Evolutionary conservation across 1,140 invertebrate species (phyloP).

Genomic region (Apis laboriosa): DNA sequence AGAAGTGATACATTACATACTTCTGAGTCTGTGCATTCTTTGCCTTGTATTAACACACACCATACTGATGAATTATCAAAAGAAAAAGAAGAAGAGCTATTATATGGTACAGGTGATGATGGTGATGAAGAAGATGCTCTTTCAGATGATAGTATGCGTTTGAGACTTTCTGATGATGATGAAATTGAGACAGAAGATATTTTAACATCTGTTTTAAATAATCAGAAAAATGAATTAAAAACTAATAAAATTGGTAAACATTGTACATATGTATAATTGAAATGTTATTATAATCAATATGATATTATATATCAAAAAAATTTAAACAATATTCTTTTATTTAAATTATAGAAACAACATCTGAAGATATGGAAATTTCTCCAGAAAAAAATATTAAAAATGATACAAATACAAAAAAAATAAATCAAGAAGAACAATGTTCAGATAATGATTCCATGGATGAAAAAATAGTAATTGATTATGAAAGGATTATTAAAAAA

Average conservation of each 20-base stretch:
- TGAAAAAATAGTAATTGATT: constrained; percentile 36
- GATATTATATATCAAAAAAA: no score
- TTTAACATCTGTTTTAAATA: constrained; percentile 12
- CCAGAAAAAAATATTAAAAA: constrained; percentile 2
- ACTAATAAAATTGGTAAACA: constrained; percentile 34
- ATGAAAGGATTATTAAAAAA: constrained; percentile 11
- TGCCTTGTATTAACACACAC: constrained; percentile 52
- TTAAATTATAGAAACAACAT: constrained; percentile 39
- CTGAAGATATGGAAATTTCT: constrained; percentile 1
- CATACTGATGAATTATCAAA: constrained; percentile 64
- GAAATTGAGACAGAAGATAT: constrained; percentile 58
- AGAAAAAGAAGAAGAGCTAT: constrained; percentile 70
- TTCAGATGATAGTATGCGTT: constrained; percentile 75
- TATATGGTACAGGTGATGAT: constrained; percentile 68
- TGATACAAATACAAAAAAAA: background rate
- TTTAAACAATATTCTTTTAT: constrained; percentile 8
- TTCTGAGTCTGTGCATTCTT: constrained; percentile 63
- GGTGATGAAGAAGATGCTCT: constrained; percentile 75
- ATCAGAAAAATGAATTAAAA: constrained; percentile 17
- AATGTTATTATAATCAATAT: background rate
- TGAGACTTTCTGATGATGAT: constrained; percentile 77
- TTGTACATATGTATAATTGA: background rate
- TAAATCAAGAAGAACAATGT: background rate
- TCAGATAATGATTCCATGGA: constrained; percentile 48
- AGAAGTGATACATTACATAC: constrained; percentile 65